Evolutionary conservation across 2,888 invertebrate genomes (phyloP).

Genomic region (Trichogramma evanescens): DNA sequence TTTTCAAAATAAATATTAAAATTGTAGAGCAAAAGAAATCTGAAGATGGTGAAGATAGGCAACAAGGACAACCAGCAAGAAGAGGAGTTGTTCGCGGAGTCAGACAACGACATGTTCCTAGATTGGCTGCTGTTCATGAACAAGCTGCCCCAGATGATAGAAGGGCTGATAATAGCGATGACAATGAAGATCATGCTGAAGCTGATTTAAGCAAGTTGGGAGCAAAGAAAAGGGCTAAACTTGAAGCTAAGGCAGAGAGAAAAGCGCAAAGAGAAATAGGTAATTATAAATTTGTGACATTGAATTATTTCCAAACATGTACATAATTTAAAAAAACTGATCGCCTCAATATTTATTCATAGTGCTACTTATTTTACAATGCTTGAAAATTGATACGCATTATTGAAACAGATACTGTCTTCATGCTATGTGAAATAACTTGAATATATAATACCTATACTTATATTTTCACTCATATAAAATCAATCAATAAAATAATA

Average conservation of each 20-base stretch:
- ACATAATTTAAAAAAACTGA: neutral
- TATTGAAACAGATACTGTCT: too few relatives aligned
- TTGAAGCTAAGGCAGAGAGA: slow-evolving; percentile 88
- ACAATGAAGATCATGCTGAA: slow-evolving; percentile 48
- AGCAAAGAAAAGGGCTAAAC: slow-evolving; percentile 87
- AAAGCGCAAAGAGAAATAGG: slow-evolving; percentile 65
- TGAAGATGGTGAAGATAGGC: slow-evolving; percentile 46
- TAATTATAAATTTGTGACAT: neutral
- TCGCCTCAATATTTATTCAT: neutral
- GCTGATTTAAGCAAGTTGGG: slow-evolving; percentile 66
- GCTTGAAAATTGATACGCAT: too few relatives aligned
- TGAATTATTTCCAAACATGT: neutral
- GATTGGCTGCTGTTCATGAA: slow-evolving; percentile 28
- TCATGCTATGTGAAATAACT: too few relatives aligned
- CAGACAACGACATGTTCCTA: slow-evolving; percentile 29
- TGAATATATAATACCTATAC: neutral
- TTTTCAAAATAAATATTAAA: neutral
- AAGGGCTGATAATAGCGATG: slow-evolving; percentile 50
- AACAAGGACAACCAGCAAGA: slow-evolving; percentile 41
- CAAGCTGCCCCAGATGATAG: slow-evolving; percentile 39
- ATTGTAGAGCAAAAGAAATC: slow-evolving; percentile 21
- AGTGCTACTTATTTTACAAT: too few relatives aligned
- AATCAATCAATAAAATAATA: neutral
- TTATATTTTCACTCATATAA: neutral
- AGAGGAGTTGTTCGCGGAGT: slow-evolving; percentile 65